Percentiles rank a stretch among this genome's conserved stretches.
phyloP scores from a whole-genome alignment of 2,888 invertebrate genomes.

The Papilio elwesi region DNA sequence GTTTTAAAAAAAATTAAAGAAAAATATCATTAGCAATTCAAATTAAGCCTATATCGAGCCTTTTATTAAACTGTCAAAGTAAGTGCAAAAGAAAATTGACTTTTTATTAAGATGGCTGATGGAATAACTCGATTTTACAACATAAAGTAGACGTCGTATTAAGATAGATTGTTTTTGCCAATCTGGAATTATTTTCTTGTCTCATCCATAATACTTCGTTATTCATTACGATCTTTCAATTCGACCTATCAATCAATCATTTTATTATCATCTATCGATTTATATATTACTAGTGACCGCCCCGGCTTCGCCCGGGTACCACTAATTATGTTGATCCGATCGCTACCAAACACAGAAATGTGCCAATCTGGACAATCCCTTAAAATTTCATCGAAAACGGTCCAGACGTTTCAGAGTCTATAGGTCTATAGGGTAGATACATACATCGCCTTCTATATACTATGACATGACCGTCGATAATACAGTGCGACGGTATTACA shows the following conservation, averaged over 20 bases:
- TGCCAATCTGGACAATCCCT: no score
- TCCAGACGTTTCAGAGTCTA: no score
- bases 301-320: no score
- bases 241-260: background rate
- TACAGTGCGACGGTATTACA: no score
- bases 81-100: slow-evolving; percentile 72
- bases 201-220: background rate
- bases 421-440: no score
- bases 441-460: no score
- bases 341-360: no score
- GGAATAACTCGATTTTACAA: slow-evolving; percentile 63
- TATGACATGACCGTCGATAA: no score
- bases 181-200: slow-evolving; percentile 32
- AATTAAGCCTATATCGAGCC: slow-evolving; percentile 70
- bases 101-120: slow-evolving; percentile 62
- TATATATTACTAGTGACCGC: no score
- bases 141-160: slow-evolving; percentile 54
- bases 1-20: slow-evolving; percentile 83
- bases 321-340: no score
- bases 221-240: slow-evolving; percentile 1
- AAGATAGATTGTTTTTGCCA: slow-evolving; percentile 28
- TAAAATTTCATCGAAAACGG: no score
- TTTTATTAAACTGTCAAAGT: slow-evolving; percentile 81
- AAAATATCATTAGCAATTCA: slow-evolving; percentile 84
- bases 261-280: background rate